Conservation (phyloP, 2,113 vertebrate genomes). For the Dromaius novaehollandiae region DNA sequence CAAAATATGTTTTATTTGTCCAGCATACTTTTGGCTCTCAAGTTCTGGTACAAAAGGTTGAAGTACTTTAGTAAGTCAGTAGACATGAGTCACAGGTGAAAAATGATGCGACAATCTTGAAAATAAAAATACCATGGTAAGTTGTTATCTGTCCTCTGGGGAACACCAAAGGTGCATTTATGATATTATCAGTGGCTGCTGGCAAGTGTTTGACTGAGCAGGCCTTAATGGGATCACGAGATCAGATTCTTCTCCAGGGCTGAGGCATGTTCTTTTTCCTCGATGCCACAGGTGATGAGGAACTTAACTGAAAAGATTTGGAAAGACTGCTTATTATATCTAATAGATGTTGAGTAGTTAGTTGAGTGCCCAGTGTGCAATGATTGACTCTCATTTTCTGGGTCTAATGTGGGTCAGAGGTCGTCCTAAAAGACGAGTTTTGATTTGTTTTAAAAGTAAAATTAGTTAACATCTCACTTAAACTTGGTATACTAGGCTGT, state of each 20-base stretch:
- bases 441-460: background rate
- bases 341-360: background rate
- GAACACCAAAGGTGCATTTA: background rate
- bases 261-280: background rate
- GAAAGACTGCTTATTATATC: background rate
- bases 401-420: background rate
- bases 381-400: background rate
- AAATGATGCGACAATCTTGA: background rate
- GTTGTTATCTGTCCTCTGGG: conserved; percentile 16
- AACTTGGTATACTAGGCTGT: accelerated
- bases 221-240: conserved; percentile 2
- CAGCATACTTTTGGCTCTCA: background rate
- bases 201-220: background rate
- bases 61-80: background rate
- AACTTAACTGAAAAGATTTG: background rate
- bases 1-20: background rate
- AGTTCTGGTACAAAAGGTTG: background rate
- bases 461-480: background rate
- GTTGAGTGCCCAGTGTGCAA: background rate
- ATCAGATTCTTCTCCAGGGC: background rate
- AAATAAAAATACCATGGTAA: conserved; percentile 18
- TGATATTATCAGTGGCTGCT: conserved; percentile 36
- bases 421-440: background rate
- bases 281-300: background rate
- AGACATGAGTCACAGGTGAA: background rate